These are phyloP conservation scores for Zalophus californianus DNA, from an alignment of 2,797 vertebrate genomes.

Conservation along the genomic window DNA sequence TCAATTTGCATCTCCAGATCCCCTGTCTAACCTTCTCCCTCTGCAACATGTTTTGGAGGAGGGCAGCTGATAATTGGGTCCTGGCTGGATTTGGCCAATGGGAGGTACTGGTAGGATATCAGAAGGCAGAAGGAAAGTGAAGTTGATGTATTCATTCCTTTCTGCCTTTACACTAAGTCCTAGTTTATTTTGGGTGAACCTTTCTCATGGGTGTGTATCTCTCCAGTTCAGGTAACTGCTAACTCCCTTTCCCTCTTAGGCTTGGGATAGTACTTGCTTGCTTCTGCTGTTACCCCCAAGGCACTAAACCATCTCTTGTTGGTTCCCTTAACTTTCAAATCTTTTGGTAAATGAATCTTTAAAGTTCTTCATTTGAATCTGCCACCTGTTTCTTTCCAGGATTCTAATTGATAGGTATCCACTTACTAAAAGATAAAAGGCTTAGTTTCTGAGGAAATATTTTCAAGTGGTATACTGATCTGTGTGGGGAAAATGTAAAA, in stretches of 20 bases:
- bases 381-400: neutral
- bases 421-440: neutral
- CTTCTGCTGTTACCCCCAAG: neutral
- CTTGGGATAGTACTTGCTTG: neutral
- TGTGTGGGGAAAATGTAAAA: neutral
- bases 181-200: neutral
- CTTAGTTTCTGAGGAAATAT: neutral
- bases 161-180: neutral
- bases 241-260: neutral
- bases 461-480: neutral
- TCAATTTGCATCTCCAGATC: neutral
- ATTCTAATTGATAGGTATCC: neutral
- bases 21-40: neutral
- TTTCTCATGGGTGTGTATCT: neutral
- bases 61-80: neutral
- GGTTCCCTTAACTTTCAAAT: neutral
- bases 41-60: neutral
- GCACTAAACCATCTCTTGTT: neutral
- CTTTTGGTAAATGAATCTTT: neutral
- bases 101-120: neutral
- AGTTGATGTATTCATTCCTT: neutral
- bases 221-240: neutral
- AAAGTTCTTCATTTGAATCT: neutral
- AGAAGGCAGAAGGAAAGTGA: neutral
- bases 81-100: neutral